A percentile compares a stretch with the other conserved stretches of the same genome.
Evolutionary conservation across 1,140 invertebrate genomes (phyloP).

Genomic region (Helicoverpa armigera): DNA sequence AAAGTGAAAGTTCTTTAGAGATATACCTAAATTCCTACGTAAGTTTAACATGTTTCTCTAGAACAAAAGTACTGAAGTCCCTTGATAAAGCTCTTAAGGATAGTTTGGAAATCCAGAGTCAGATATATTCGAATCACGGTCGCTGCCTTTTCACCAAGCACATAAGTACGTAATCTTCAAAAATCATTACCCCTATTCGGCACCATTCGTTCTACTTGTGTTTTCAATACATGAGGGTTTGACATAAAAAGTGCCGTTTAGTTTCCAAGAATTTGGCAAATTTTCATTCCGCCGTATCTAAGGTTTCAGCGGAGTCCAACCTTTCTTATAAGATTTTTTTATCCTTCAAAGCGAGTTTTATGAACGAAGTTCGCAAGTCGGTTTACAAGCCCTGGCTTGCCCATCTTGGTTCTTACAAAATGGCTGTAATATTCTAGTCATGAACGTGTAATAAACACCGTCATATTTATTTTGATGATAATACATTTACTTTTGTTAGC

Average conservation of each 20-base stretch:
- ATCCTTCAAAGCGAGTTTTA: conserved; percentile 33
- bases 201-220: conserved; percentile 38
- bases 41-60: background rate
- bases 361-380: conserved; percentile 32
- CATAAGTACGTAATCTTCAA: conserved; percentile 33
- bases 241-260: conserved; percentile 32
- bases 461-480: conserved; percentile 28
- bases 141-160: conserved; percentile 7
- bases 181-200: conserved; percentile 41
- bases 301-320: conserved; percentile 23
- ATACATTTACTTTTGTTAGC: conserved; percentile 36
- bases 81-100: conserved; percentile 31
- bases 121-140: conserved; percentile 41
- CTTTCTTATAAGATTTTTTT: conserved; percentile 41
- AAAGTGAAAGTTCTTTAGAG: conserved; percentile 1
- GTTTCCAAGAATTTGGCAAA: conserved; percentile 37
- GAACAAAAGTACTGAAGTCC: conserved; percentile 12
- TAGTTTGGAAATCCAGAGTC: conserved; percentile 27
- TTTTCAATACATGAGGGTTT: conserved; percentile 41
- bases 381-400: conserved; percentile 38
- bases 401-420: conserved; percentile 23
- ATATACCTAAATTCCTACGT: conserved; percentile 7
- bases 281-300: conserved; percentile 35
- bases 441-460: conserved; percentile 40
- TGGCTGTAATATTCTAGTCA: conserved; percentile 31